Conservation (phyloP, 2,888 invertebrate species). For the Hoplodrina ambigua region DNA sequence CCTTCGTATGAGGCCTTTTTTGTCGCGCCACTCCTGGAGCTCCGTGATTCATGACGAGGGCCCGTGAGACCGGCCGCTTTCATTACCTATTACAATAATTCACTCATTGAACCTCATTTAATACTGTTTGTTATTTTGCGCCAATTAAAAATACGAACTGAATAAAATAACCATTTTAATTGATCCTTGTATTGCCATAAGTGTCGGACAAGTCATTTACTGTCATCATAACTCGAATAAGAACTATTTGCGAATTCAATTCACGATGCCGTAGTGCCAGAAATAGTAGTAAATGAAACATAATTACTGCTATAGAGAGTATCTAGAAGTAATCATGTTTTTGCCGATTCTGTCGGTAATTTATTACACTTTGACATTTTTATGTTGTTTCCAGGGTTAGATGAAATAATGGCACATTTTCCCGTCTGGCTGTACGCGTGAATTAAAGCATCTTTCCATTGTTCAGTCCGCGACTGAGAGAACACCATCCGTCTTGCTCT, state of each 20-base stretch:
- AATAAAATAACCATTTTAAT: slow-evolving; percentile 60
- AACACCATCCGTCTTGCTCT: slow-evolving; percentile 78
- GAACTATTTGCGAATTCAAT: slow-evolving; percentile 58
- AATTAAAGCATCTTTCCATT: slow-evolving; percentile 72
- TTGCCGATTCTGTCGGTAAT: slow-evolving; percentile 33
- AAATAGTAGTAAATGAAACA: slow-evolving; percentile 52
- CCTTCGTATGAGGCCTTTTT: slow-evolving; percentile 65
- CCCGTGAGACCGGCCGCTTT: slow-evolving; percentile 65
- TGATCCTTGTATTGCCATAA: slow-evolving; percentile 60
- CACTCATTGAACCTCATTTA: slow-evolving; percentile 65
- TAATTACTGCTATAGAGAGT: slow-evolving; percentile 55
- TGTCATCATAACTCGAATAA: slow-evolving; percentile 61
- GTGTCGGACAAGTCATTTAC: slow-evolving; percentile 61
- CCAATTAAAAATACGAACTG: slow-evolving; percentile 60
- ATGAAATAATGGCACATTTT: slow-evolving; percentile 66
- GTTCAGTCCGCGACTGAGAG: slow-evolving; percentile 72
- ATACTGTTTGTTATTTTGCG: slow-evolving; percentile 64
- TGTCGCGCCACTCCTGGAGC: slow-evolving; percentile 56
- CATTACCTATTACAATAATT: slow-evolving; percentile 71
- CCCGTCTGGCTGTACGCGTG: slow-evolving; percentile 67
- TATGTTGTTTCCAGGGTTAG: slow-evolving; percentile 46
- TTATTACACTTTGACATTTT: slow-evolving; percentile 57
- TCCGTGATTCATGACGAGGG: slow-evolving; percentile 64
- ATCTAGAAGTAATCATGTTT: slow-evolving; percentile 37
- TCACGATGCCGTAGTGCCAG: slow-evolving; percentile 34